Base-by-base conservation (phyloP, 2,888 invertebrate species). In the Crocallis elinguaria region DNA sequence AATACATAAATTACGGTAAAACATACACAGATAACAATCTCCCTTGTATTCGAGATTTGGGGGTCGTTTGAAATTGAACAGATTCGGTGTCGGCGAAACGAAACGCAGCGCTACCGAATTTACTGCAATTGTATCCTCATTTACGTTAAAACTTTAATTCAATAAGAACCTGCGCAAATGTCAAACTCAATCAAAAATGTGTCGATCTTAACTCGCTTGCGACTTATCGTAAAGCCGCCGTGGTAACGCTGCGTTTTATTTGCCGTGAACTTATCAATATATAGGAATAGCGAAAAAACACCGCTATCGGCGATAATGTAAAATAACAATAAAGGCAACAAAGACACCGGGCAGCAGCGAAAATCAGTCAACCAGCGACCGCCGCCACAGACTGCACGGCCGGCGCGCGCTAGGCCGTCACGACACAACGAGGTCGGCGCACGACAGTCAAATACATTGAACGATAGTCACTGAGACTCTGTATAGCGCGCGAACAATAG, bases 381-480 rank as follows among this genome's bases (percentile, higher is more conserved):
- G 12, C 29, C 12, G 29, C 12, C n/a, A n/a, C n/a, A n/a, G n/a
- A n/a, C n/a, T n/a, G n/a, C n/a, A n/a, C n/a, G n/a, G n/a, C n/a
- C 9, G 57, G 59, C 57, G 65, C 64, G 63, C 63, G 64, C 52
- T 71, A 73, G 69, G 70, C 71, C 72, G 60, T 66, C 43, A 59
- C 57, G 49, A 13, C 17, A 59, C 63, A 44, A 42, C 33, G 30
- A 35, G 44, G 48, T 51, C 36, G 46, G 56, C 21, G 16, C 44
- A 29, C 13, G 29, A 37, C 44, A 42, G 35, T 44, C 60, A 39
- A 48, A 35, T 33, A 17, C 19, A 16, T 25, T 9, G 23, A 1
- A 6, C 23, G 8, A 23, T 23, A 8, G n/a, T n/a, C n/a, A n/a
- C n/a, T n/a, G n/a, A n/a, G n/a, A n/a, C n/a, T n/a, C n/a, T n/a